Percentiles rank a stretch among this genome's conserved stretches.
phyloP scores from a whole-genome alignment of 2,888 invertebrate species.

The Iselma pallidipennis region DNA sequence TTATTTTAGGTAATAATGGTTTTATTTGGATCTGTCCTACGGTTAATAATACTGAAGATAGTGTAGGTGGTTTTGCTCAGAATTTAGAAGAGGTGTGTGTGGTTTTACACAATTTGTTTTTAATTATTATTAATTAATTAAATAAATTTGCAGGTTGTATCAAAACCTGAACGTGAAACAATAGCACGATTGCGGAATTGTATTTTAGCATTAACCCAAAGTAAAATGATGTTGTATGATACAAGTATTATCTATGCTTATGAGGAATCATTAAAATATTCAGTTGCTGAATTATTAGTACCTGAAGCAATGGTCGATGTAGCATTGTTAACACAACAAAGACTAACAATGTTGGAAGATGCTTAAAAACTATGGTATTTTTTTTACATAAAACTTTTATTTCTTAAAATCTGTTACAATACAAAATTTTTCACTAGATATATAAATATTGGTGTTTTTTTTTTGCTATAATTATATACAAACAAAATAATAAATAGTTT shows the following conservation, averaged over 20 bases:
- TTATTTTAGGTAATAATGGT: conserved; percentile 96
- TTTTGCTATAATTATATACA: conserved; percentile 16
- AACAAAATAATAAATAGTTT: conserved; percentile 33
- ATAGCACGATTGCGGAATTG: conserved; percentile 90
- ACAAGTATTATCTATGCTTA: conserved; percentile 90
- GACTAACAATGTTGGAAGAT: conserved; percentile 55
- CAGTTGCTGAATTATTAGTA: conserved; percentile 75
- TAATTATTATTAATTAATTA: conserved; percentile 1
- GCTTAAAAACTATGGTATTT: not conserved
- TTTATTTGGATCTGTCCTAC: conserved; percentile 90
- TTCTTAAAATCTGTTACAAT: conserved; percentile 13
- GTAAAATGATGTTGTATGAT: conserved; percentile 89
- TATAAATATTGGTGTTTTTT: conserved; percentile 21
- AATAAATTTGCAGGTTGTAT: conserved; percentile 65
- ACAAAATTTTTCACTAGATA: conserved; percentile 18
- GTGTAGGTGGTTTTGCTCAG: conserved; percentile 76
- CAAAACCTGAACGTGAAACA: conserved; percentile 75
- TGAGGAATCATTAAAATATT: conserved; percentile 83
- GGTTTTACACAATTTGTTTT: conserved; percentile 8
- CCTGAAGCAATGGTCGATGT: conserved; percentile 87
- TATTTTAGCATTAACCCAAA: conserved; percentile 81
- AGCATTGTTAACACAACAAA: conserved; percentile 76
- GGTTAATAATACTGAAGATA: conserved; percentile 65
- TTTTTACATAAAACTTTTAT: conserved; percentile 8
- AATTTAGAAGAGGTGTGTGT: conserved; percentile 66